Base-by-base conservation (phyloP, 1,140 invertebrate species). In the Ruditapes philippinarum region DNA sequence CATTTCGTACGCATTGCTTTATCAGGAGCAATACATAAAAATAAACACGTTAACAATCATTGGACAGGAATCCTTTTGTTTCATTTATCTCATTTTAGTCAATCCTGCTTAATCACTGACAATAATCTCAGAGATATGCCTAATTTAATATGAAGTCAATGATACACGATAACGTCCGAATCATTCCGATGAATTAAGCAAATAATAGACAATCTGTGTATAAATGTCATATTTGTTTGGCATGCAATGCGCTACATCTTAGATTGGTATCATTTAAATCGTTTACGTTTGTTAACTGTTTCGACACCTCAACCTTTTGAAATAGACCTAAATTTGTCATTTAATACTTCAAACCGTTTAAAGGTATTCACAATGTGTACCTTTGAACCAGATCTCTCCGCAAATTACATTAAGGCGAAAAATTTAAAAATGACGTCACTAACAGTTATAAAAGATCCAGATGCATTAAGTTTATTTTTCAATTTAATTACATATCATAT, bases 111-210 rank as follows among this genome's bases (percentile, higher is more conserved):
- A 49, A 76, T 49, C 38, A 76, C 31, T 17, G 42, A 76, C 45
- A 76, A 76, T 28, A 12, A 51, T 76, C 73, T 25, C 17, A 11
- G 25, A 45, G 73, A 49, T 49, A 76, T 76, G 73, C 45, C 19
- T 51, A 49, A 76, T 76, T 76, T 76, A 51, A 76, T 76, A 51
- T 49, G 73, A 76, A 76, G 73, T 45, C 73, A 76, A 40, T 22
- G 73, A 51, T 45, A 76, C 42, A n/a, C n/a, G 73, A 76, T 76
- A 76, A 49, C 42, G 33, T 76, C 25, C 51, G 25, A 49, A 51
- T 14, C n/a, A 14, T 51, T 28, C 17, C 7, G 45, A 40, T 76
- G 42, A 49, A 51, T 76, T 25, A 49, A 31, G 31, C 14, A 49
- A 45, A 76, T 76, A 19, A 76, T 76, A 4, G 28, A 76, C n/a